Conservation (phyloP, 1,140 invertebrate species). For the Cataglyphis hispanica region DNA sequence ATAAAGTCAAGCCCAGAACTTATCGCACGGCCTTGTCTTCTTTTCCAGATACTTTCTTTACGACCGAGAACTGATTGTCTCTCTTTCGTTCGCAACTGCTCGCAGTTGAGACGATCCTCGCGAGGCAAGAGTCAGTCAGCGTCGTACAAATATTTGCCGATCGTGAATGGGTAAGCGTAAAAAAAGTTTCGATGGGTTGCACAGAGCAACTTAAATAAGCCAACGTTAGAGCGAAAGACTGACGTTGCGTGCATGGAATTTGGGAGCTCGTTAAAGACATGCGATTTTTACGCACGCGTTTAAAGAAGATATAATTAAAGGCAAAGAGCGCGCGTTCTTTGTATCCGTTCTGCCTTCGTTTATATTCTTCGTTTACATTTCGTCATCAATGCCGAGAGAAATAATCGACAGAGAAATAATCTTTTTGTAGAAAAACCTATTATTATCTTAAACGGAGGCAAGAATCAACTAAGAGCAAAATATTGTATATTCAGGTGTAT, state of each 20-base stretch:
- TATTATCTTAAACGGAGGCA: conserved; percentile 30
- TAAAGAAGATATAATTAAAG: background rate
- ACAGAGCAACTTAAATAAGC: background rate
- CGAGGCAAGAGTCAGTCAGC: conserved; percentile 4
- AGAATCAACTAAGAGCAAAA: conserved; percentile 1
- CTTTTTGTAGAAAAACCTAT: conserved; percentile 1
- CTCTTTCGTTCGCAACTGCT: background rate
- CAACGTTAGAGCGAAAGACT: conserved; percentile 5
- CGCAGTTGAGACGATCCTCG: background rate
- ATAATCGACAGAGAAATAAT: conserved; percentile 42
- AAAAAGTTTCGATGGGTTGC: conserved; percentile 39
- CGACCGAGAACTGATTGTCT: background rate
- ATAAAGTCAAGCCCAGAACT: conserved; percentile 26
- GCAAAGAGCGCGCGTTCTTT: background rate
- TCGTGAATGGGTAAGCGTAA: conserved; percentile 18
- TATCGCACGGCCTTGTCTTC: conserved; percentile 48
- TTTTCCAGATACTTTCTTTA: conserved; percentile 44
- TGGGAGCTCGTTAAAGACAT: conserved; percentile 19
- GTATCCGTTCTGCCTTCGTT: background rate
- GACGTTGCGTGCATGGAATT: conserved; percentile 45
- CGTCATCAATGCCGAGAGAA: conserved; percentile 11
- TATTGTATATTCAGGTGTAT: conserved; percentile 12
- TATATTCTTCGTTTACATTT: conserved; percentile 32
- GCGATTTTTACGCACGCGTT: conserved; percentile 41
- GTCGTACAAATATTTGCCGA: conserved; percentile 44